Evolutionary conservation across 37 sponge, comb jelly and placozoan species (phyloP).

Genomic region (Beroe forskalii): DNA sequence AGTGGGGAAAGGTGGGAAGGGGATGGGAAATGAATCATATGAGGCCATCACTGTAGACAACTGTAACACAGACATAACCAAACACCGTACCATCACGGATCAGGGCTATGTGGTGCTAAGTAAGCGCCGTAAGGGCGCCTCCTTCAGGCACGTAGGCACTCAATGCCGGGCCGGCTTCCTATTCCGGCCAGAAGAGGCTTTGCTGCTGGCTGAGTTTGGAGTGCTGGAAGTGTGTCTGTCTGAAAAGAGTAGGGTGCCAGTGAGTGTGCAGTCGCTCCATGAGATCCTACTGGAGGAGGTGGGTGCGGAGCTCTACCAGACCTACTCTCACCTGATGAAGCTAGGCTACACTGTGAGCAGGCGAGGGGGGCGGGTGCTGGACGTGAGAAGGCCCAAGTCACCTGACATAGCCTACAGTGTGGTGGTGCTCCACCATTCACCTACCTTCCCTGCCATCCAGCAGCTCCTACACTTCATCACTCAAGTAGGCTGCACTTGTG

Average conservation of each 20-base stretch:
- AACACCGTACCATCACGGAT: too few species aligned
- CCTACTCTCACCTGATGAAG: slow-evolving; percentile 11
- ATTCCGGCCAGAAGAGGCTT: slow-evolving; percentile 34
- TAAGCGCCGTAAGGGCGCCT: not conserved
- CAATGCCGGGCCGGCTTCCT: not conserved
- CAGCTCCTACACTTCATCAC: not conserved
- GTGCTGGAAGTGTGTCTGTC: slow-evolving; percentile 8
- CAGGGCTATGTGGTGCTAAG: not conserved
- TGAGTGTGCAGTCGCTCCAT: not conserved
- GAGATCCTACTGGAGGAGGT: not conserved
- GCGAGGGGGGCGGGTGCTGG: not conserved
- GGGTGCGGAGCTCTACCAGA: not conserved
- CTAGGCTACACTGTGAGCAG: slow-evolving; percentile 12
- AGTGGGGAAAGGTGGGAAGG: not conserved
- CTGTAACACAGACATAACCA: too few species aligned
- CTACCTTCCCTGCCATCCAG: not conserved
- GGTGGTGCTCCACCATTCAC: not conserved
- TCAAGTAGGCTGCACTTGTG: not conserved
- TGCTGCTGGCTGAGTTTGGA: not conserved
- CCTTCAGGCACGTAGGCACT: not conserved
- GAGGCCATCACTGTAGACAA: too few species aligned
- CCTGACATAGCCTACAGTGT: not conserved
- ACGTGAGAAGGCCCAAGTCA: slow-evolving; percentile 19
- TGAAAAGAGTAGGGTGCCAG: not conserved
- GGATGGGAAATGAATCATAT: not conserved